A percentile compares a stretch with the other conserved stretches of the same genome.
phyloP scores from a whole-genome alignment of 1,140 invertebrate genomes.

The Drosophila chauvacae region DNA sequence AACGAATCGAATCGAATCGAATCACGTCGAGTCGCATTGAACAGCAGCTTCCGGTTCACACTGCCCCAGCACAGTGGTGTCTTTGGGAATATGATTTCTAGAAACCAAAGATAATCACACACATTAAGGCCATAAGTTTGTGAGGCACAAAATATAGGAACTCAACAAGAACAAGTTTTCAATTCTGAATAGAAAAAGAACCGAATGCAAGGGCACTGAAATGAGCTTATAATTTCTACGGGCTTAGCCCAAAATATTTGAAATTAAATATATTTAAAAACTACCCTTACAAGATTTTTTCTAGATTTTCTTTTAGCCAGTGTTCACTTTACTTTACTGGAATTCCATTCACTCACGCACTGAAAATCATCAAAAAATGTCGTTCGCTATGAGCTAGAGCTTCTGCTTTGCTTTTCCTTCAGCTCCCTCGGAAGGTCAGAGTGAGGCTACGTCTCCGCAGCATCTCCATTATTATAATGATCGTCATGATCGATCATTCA shows the following conservation, averaged over 20 bases:
- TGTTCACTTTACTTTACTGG: slow-evolving; percentile 10
- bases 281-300: background rate
- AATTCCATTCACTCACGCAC: slow-evolving; percentile 33
- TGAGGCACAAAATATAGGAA: background rate
- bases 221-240: background rate
- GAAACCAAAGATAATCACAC: background rate
- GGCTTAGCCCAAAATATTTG: background rate
- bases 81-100: background rate
- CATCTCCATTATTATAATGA: slow-evolving; percentile 10
- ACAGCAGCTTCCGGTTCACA: slow-evolving; percentile 33
- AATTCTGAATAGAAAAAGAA: background rate
- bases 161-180: too few species aligned
- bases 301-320: background rate
- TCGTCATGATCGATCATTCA: slow-evolving; percentile 47
- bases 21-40: slow-evolving; percentile 10
- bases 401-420: background rate
- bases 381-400: slow-evolving; percentile 3
- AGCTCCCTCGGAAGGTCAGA: slow-evolving; percentile 34
- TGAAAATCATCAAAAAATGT: slow-evolving; percentile 33
- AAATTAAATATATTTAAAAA: background rate
- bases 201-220: background rate
- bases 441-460: slow-evolving; percentile 37
- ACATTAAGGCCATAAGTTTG: background rate
- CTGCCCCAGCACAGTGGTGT: slow-evolving; percentile 21
- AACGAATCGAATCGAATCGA: slow-evolving; percentile 19